Evolutionary conservation across 2,797 vertebrate species (phyloP).

Genomic region (Oreonectes daqikongensis): DNA sequence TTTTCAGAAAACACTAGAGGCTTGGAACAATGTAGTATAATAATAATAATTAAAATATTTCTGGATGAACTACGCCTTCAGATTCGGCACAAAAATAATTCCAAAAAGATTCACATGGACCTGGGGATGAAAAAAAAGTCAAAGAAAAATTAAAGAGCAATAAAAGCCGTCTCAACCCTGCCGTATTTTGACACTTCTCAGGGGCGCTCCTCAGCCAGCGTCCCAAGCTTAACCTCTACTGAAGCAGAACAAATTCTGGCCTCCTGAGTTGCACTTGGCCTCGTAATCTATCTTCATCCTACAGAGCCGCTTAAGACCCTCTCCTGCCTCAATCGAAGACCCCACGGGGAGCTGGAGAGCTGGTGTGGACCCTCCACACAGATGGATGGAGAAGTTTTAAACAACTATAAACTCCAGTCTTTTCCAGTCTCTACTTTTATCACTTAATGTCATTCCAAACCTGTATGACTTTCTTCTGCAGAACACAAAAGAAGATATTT

Average conservation of each 20-base stretch:
- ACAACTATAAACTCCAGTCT: not conserved
- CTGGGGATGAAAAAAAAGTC: conserved; percentile 17
- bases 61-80: not conserved
- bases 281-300: conserved; percentile 59
- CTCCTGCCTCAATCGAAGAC: conserved; percentile 43
- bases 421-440: too few species aligned
- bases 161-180: conserved; percentile 51
- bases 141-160: conserved; percentile 35
- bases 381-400: conserved; percentile 36
- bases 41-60: not conserved
- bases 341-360: conserved; percentile 37
- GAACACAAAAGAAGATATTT: not conserved
- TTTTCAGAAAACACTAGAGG: not conserved
- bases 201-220: conserved; percentile 33
- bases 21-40: not conserved
- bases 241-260: conserved; percentile 63
- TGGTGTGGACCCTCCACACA: conserved; percentile 17
- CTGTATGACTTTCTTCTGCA: not conserved
- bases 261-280: conserved; percentile 54
- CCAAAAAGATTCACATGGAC: not conserved
- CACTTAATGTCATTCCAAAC: too few species aligned
- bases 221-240: conserved; percentile 57
- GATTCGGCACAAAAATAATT: not conserved
- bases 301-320: conserved; percentile 54
- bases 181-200: conserved; percentile 53